Base-by-base conservation (phyloP, 1,140 invertebrate genomes). In the Tyrophagus putrescentiae region DNA sequence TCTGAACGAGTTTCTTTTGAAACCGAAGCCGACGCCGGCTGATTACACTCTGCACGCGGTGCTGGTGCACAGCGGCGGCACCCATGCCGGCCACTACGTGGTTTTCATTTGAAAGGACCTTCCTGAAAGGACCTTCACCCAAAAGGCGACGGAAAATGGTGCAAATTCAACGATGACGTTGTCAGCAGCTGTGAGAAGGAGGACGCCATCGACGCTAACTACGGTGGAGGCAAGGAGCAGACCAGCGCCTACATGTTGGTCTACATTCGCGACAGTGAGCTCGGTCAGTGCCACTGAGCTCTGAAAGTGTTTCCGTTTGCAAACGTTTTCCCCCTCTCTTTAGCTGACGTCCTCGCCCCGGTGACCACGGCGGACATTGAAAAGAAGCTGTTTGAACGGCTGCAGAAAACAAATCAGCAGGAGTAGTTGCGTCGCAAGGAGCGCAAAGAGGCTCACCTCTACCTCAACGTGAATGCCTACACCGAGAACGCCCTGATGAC, bases 201-300 rank as follows among this genome's bases (percentile, higher is more conserved):
- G 71, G 95, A 98, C 75, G 96, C 94, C 13, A 93, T 98, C 62
- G 88, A 97, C 69, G 84, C 93, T 69, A 99, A 99, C 74, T 99
- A 90, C 74, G 96, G 96, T 61, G 89, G 95, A 71, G 87, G 93
- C 71, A 87, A 89, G 70, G 89, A 96, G 70, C 88, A 93, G 70
- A 98, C 95, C 57, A 98, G 97, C 72, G 96, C 96, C 16, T 99
- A 99, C 74, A 99, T 99, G 96, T 82, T 99, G 75, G 95, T 99
- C 31, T 99, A 99, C 72, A 96, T 98, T 68, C 79, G 90, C 68
- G 82, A 90, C 69, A 69, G 65, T 53, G 33, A 57, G 33, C 60
- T 68, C 44, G 41, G 60, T 61, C 33, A 61, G 36, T 60, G 23
- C 36, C n/a, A 6, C 25, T 9, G 5, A 18, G 18, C 50, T 4